phyloP scores from a whole-genome alignment of 2,113 vertebrate genomes.

The Oncorhynchus gorbuscha region DNA sequence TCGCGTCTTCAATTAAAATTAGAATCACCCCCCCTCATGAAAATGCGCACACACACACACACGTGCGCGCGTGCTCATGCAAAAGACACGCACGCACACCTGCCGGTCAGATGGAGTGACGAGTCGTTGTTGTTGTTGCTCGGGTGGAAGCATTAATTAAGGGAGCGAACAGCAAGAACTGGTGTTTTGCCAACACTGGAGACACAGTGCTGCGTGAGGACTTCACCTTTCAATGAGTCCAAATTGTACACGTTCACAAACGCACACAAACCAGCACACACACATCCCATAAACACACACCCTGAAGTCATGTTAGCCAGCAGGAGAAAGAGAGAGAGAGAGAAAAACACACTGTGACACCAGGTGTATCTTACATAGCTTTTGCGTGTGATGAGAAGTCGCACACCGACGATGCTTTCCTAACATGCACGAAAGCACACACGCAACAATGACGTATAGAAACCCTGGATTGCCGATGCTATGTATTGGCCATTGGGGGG shows the following conservation, averaged over 20 bases:
- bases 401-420: too few relatives aligned
- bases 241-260: background rate
- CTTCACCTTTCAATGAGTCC: too few relatives aligned
- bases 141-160: too few relatives aligned
- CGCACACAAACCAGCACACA: background rate
- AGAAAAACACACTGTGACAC: background rate
- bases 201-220: too few relatives aligned
- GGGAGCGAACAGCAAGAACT: too few relatives aligned
- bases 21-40: background rate
- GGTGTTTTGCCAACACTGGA: too few relatives aligned
- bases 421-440: too few relatives aligned
- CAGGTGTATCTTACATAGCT: background rate
- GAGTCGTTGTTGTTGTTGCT: background rate
- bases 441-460: too few relatives aligned
- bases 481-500: too few relatives aligned
- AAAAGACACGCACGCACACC: background rate
- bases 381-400: too few relatives aligned
- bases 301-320: constrained; percentile 11
- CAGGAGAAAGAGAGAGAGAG: background rate
- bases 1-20: background rate
- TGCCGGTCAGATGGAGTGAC: background rate
- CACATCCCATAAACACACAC: background rate
- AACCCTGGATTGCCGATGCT: too few relatives aligned
- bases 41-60: background rate
- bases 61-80: background rate